A percentile compares a stretch with the other conserved stretches of the same genome.
Evolutionary conservation across 1,140 invertebrate species (phyloP).

Genomic region (Venustaconcha ellipsiformis): DNA sequence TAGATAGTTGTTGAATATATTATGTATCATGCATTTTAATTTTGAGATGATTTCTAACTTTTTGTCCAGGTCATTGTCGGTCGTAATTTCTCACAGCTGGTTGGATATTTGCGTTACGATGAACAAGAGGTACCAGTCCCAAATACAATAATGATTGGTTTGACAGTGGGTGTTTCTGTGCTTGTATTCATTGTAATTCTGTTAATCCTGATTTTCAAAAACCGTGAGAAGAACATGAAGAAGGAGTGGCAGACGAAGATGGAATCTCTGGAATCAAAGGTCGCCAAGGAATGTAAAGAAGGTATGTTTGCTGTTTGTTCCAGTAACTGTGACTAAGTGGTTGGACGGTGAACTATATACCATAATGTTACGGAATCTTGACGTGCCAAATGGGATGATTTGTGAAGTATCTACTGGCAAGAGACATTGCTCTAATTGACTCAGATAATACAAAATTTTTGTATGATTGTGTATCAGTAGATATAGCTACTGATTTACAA

Average conservation of each 20-base stretch:
- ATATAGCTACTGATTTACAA: too few relatives aligned
- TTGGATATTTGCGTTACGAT: slow-evolving; percentile 93
- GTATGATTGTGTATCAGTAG: too few relatives aligned
- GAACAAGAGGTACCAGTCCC: slow-evolving; percentile 80
- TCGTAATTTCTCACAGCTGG: slow-evolving; percentile 82
- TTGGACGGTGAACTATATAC: too few relatives aligned
- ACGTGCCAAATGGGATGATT: too few relatives aligned
- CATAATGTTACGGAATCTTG: too few relatives aligned
- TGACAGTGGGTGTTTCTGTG: slow-evolving; percentile 71
- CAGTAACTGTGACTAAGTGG: too few relatives aligned
- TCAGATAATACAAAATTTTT: too few relatives aligned
- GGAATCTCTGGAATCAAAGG: slow-evolving; percentile 97
- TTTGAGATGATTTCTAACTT: slow-evolving; percentile 10
- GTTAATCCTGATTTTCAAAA: slow-evolving; percentile 94
- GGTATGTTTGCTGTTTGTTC: too few relatives aligned
- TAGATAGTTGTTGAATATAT: too few relatives aligned
- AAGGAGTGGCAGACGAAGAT: slow-evolving; percentile 99
- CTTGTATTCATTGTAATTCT: slow-evolving; percentile 85
- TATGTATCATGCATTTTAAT: too few relatives aligned
- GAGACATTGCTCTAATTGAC: too few relatives aligned
- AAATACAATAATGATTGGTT: slow-evolving; percentile 80
- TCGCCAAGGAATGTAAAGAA: slow-evolving; percentile 98
- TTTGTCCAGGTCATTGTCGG: slow-evolving; percentile 80
- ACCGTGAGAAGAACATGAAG: slow-evolving; percentile 95
- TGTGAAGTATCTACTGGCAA: too few relatives aligned